Conservation (phyloP, 1,140 invertebrate species). For the Drosophila eugracilis region DNA sequence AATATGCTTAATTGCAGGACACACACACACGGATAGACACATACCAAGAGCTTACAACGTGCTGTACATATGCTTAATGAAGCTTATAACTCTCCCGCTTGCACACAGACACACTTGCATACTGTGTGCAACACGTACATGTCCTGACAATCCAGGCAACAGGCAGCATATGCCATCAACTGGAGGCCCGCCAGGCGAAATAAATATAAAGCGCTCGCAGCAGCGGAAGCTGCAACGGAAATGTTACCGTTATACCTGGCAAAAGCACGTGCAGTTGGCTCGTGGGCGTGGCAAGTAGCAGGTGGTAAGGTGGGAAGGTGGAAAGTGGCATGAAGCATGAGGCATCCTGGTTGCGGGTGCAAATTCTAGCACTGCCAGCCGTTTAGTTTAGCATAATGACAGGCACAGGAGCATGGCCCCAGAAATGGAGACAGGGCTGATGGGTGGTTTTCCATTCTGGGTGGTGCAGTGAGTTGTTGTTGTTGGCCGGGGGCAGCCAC, state of each 20-base stretch:
- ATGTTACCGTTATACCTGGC: slow-evolving; percentile 77
- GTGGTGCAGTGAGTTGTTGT: too few species aligned
- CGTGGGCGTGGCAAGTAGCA: slow-evolving; percentile 4
- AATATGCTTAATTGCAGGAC: slow-evolving; percentile 83
- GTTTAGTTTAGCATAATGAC: slow-evolving; percentile 83
- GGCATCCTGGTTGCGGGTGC: slow-evolving; percentile 64
- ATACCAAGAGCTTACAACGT: slow-evolving; percentile 70
- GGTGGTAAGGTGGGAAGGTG: not conserved
- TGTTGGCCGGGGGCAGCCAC: slow-evolving; percentile 66
- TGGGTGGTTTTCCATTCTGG: not conserved
- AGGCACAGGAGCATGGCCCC: slow-evolving; percentile 64
- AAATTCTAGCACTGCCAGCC: slow-evolving; percentile 82
- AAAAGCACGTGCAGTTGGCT: slow-evolving; percentile 69
- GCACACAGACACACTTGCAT: slow-evolving; percentile 27
- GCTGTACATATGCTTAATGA: slow-evolving; percentile 84
- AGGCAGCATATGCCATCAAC: slow-evolving; percentile 82
- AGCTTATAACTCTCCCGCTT: slow-evolving; percentile 75
- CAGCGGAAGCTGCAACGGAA: slow-evolving; percentile 81
- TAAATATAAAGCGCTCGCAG: slow-evolving; percentile 82
- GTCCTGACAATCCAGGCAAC: slow-evolving; percentile 79
- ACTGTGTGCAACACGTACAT: slow-evolving; percentile 77
- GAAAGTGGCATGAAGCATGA: slow-evolving; percentile 9
- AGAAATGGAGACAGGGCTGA: slow-evolving; percentile 31
- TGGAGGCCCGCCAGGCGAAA: slow-evolving; percentile 79
- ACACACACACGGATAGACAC: slow-evolving; percentile 20